Evolutionary conservation across 2,888 invertebrate species (phyloP).

Genomic region (Gonocerus acuteangulatus): DNA sequence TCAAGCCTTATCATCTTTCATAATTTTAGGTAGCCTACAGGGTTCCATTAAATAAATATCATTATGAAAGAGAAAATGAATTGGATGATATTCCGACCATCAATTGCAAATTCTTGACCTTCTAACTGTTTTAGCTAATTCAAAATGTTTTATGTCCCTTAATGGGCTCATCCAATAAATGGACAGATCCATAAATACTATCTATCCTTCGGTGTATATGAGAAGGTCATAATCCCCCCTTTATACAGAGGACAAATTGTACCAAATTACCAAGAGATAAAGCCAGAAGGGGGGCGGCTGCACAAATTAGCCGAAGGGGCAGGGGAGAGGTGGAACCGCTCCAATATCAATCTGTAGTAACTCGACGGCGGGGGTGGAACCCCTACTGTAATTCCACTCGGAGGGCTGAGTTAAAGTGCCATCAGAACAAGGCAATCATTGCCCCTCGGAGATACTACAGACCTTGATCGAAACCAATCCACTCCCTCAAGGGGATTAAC

Average conservation of each 20-base stretch:
- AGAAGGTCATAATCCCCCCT: slow-evolving; percentile 1
- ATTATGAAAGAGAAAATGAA: too few relatives aligned
- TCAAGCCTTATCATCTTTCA: too few relatives aligned
- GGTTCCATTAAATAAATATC: too few relatives aligned
- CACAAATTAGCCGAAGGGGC: not conserved
- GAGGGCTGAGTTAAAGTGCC: not conserved
- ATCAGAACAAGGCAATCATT: slow-evolving; percentile 3
- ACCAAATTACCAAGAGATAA: slow-evolving; percentile 1
- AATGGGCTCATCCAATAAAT: too few relatives aligned
- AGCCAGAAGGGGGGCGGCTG: not conserved
- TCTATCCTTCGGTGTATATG: not conserved
- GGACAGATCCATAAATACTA: too few relatives aligned
- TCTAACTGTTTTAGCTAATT: too few relatives aligned
- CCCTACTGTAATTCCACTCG: not conserved
- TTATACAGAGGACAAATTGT: not conserved
- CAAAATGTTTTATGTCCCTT: too few relatives aligned
- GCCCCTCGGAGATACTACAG: slow-evolving; percentile 9
- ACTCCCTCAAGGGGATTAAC: not conserved
- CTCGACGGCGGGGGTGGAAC: not conserved
- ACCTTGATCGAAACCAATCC: slow-evolving; percentile 12
- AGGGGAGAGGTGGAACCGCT: not conserved
- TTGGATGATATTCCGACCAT: too few relatives aligned
- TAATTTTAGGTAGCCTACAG: too few relatives aligned
- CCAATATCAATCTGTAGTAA: not conserved
- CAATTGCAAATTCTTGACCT: too few relatives aligned